phyloP scores from a whole-genome alignment of 2,888 invertebrate genomes.

The Drosophila mimetica region DNA sequence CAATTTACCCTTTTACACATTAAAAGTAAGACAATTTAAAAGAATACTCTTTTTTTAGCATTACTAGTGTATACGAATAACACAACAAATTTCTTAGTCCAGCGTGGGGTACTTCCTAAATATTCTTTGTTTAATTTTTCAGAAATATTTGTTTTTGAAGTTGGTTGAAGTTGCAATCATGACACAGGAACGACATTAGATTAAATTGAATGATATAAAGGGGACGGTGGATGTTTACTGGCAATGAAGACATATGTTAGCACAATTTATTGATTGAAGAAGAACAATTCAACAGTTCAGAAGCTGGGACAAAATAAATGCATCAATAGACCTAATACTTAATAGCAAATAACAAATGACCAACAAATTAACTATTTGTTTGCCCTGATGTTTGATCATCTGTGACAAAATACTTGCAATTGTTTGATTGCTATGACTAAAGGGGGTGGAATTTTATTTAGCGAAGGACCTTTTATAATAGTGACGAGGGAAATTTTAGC shows the following conservation, averaged over 20 bases:
- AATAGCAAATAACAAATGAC: conserved; percentile 79
- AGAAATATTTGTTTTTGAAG: neutral
- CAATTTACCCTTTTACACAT: too few species aligned
- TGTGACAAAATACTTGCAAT: conserved; percentile 68
- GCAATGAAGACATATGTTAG: conserved; percentile 65
- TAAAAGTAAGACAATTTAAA: too few species aligned
- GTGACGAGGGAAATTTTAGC: neutral
- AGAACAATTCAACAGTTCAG: conserved; percentile 56
- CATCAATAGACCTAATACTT: conserved; percentile 75
- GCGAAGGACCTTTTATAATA: neutral
- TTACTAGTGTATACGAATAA: too few species aligned
- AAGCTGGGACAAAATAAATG: conserved; percentile 19
- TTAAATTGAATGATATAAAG: conserved; percentile 10
- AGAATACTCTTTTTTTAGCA: too few species aligned
- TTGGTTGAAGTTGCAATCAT: conserved; percentile 28
- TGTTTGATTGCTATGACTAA: neutral
- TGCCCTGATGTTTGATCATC: conserved; percentile 72
- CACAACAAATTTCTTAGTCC: too few species aligned
- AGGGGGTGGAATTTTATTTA: conserved; percentile 4
- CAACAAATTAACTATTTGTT: conserved; percentile 80
- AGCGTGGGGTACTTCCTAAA: too few species aligned
- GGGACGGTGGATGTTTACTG: conserved; percentile 27
- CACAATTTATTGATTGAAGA: conserved; percentile 58
- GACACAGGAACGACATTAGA: conserved; percentile 1
- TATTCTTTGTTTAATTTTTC: neutral